A percentile compares a stretch with the other conserved stretches of the same genome.
Evolutionary conservation across 2,113 vertebrate genomes (phyloP).

Genomic region (Misgurnus mizolepis): DNA sequence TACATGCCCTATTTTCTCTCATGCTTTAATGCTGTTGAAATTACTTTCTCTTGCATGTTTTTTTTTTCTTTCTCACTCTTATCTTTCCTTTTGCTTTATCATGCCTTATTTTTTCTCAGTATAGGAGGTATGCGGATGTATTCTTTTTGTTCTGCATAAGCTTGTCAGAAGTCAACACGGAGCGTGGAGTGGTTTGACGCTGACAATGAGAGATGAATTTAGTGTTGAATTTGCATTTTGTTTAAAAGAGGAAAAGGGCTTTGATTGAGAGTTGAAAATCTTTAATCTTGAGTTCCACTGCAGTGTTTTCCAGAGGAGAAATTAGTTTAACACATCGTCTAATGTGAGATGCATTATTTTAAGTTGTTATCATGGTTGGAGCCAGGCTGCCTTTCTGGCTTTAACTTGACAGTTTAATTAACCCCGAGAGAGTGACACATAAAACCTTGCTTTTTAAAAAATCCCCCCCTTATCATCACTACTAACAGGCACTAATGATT

Average conservation of each 20-base stretch:
- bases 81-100: constrained; percentile 49
- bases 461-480: constrained; percentile 8
- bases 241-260: background rate
- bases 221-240: constrained; percentile 32
- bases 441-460: constrained; percentile 48
- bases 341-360: background rate
- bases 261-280: constrained; percentile 13
- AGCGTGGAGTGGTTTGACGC: constrained; percentile 7
- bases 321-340: background rate
- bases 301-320: constrained; percentile 5
- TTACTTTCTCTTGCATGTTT: background rate
- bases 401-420: constrained; percentile 54
- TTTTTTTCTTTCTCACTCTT: constrained; percentile 18
- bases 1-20: background rate
- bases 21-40: background rate
- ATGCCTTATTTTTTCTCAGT: constrained; percentile 43
- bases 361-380: background rate
- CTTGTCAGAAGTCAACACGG: constrained; percentile 17
- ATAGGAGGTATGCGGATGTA: constrained; percentile 16
- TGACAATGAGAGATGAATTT: constrained; percentile 28
- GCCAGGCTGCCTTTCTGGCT: constrained; percentile 37
- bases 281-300: background rate
- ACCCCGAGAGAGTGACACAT: constrained; percentile 44
- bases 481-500: background rate
- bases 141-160: constrained; percentile 50